Conservation (phyloP, 2,797 vertebrate species). For the Glossophaga mutica region DNA sequence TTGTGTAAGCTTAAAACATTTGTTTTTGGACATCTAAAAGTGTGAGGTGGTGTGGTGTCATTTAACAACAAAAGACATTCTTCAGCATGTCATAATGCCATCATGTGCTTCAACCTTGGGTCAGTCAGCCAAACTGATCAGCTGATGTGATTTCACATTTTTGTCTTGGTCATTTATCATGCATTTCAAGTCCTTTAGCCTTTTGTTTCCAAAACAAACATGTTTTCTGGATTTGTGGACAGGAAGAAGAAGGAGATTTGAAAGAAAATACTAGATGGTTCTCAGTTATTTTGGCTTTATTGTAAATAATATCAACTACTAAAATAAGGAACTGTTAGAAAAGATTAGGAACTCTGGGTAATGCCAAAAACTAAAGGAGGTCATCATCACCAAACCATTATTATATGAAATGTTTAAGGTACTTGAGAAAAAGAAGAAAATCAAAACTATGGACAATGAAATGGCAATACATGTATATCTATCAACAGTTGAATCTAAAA, state of each 20-base stretch:
- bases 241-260: background rate
- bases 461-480: too few species aligned
- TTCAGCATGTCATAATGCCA: slow-evolving; percentile 44
- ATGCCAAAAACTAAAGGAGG: too few species aligned
- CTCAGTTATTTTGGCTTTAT: slow-evolving; percentile 42
- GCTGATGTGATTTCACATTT: slow-evolving; percentile 54
- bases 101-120: slow-evolving; percentile 40
- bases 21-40: slow-evolving; percentile 75
- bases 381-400: too few species aligned
- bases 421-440: too few species aligned
- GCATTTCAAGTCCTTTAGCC: slow-evolving; percentile 29
- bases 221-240: slow-evolving; percentile 5
- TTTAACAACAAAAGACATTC: slow-evolving; percentile 57
- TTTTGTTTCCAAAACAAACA: slow-evolving; percentile 59
- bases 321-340: too few species aligned
- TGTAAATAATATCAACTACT: background rate
- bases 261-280: background rate
- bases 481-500: too few species aligned
- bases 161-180: slow-evolving; percentile 56
- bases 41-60: slow-evolving; percentile 50
- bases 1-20: slow-evolving; percentile 68
- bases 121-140: slow-evolving; percentile 53
- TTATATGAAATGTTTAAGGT: too few species aligned
- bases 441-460: too few species aligned
- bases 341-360: too few species aligned